Conservation (phyloP, 1,140 invertebrate genomes). For the Trichoplusia ni region DNA sequence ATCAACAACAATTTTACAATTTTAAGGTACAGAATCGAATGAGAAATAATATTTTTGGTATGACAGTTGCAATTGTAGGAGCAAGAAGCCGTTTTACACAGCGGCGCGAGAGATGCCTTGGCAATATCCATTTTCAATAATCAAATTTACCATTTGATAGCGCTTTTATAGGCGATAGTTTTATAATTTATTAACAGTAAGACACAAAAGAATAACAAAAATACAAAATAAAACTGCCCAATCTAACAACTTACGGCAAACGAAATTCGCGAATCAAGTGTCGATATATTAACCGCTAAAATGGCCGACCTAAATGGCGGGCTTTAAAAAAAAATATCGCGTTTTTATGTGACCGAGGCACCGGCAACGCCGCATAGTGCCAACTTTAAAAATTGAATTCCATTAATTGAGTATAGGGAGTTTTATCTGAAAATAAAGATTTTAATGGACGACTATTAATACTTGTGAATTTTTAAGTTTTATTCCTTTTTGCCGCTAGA, state of each 20-base stretch:
- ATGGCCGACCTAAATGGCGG: slow-evolving; percentile 45
- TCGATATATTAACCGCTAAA: slow-evolving; percentile 50
- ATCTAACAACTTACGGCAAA: slow-evolving; percentile 17
- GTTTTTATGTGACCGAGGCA: slow-evolving; percentile 27
- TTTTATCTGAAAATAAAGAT: slow-evolving; percentile 12
- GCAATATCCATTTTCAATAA: too few relatives aligned
- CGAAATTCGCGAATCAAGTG: slow-evolving; percentile 39
- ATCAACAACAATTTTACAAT: too few relatives aligned
- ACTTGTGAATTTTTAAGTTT: not conserved
- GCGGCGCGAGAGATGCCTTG: not conserved
- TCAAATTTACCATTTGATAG: too few relatives aligned
- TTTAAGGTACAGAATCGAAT: too few relatives aligned
- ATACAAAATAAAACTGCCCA: too few relatives aligned
- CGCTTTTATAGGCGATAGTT: too few relatives aligned
- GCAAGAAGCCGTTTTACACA: too few relatives aligned
- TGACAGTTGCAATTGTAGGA: too few relatives aligned
- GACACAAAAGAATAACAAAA: too few relatives aligned
- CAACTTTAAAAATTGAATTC: slow-evolving; percentile 34
- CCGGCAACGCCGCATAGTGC: slow-evolving; percentile 1
- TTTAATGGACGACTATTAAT: not conserved
- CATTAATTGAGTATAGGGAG: slow-evolving; percentile 16
- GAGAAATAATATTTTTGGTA: too few relatives aligned
- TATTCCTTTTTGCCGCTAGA: not conserved
- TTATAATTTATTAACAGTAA: too few relatives aligned
- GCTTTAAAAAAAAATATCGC: slow-evolving; percentile 34